Conservation (phyloP, 2,113 vertebrate genomes). For the Cervus canadensis region DNA sequence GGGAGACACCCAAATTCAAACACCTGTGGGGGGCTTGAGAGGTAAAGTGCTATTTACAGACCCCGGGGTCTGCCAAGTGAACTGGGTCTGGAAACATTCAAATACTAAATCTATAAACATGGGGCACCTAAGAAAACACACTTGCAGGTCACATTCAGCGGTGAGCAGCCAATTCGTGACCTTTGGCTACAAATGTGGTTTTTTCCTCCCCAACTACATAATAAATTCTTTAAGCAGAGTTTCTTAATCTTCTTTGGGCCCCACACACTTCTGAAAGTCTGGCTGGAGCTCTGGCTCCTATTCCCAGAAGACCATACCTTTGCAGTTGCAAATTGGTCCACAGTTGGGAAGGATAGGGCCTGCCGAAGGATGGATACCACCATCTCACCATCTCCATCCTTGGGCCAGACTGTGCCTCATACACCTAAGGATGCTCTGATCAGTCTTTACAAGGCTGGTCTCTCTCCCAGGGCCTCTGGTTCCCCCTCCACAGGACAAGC, state of each 20-base stretch:
- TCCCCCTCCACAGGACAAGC: background rate
- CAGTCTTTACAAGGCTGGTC: background rate
- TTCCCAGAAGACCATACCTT: background rate
- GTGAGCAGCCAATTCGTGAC: background rate
- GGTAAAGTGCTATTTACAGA: background rate
- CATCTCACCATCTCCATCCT: background rate
- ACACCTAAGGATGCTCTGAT: background rate
- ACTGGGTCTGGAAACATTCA: background rate
- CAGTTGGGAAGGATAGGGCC: background rate
- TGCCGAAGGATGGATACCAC: background rate
- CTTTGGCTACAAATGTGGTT: no score
- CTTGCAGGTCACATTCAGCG: background rate
- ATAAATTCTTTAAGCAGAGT: background rate
- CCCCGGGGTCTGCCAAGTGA: background rate
- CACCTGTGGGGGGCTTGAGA: background rate
- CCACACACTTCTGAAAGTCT: background rate
- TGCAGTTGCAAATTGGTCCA: background rate
- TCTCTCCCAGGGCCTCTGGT: background rate
- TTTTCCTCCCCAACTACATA: background rate
- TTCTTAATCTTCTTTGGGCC: background rate
- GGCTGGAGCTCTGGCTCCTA: background rate
- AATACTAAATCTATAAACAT: background rate
- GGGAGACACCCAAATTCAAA: background rate
- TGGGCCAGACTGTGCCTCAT: background rate
- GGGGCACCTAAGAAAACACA: background rate